Evolutionary conservation across 2,888 invertebrate genomes (phyloP).

Genomic region (Odontocolon sp.): DNA sequence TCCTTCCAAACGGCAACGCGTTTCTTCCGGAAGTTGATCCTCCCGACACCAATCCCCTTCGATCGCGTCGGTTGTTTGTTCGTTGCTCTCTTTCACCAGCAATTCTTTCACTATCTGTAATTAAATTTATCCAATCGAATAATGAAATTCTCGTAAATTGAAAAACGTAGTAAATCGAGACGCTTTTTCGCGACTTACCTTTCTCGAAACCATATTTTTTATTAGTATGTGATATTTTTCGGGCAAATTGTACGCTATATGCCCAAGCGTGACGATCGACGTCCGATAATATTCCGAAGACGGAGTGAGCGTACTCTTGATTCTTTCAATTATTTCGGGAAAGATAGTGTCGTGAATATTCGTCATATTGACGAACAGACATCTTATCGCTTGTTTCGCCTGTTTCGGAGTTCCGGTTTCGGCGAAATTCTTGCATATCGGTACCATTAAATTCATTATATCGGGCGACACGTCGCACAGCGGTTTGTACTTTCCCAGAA

Average conservation of each 20-base stretch:
- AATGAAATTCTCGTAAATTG: slow-evolving; percentile 4
- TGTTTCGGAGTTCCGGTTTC: slow-evolving; percentile 96
- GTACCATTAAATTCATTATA: slow-evolving; percentile 90
- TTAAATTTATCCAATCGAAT: slow-evolving; percentile 1
- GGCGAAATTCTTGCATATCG: slow-evolving; percentile 93
- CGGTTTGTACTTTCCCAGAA: slow-evolving; percentile 93
- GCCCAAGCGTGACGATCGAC: slow-evolving; percentile 96
- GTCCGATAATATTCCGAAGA: slow-evolving; percentile 93
- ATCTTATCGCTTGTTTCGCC: slow-evolving; percentile 97
- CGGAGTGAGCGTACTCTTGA: slow-evolving; percentile 89
- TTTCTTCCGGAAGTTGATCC: slow-evolving; percentile 94
- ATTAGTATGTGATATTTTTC: slow-evolving; percentile 94
- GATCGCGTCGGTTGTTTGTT: slow-evolving; percentile 82
- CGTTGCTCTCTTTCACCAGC: slow-evolving; percentile 89
- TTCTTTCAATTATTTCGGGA: slow-evolving; percentile 90
- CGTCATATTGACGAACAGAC: slow-evolving; percentile 92
- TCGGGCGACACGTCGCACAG: slow-evolving; percentile 90
- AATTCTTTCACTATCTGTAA: slow-evolving; percentile 95
- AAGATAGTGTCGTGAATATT: slow-evolving; percentile 88
- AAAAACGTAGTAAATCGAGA: no score
- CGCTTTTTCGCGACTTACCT: slow-evolving; percentile 81
- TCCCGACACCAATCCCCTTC: slow-evolving; percentile 91
- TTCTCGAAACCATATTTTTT: slow-evolving; percentile 96
- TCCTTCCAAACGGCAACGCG: slow-evolving; percentile 95
- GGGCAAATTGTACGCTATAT: slow-evolving; percentile 96